A percentile compares a stretch with the other conserved stretches of the same genome.
phyloP scores from a whole-genome alignment of 2,888 invertebrate species.

The Zygogramma bicolorata region DNA sequence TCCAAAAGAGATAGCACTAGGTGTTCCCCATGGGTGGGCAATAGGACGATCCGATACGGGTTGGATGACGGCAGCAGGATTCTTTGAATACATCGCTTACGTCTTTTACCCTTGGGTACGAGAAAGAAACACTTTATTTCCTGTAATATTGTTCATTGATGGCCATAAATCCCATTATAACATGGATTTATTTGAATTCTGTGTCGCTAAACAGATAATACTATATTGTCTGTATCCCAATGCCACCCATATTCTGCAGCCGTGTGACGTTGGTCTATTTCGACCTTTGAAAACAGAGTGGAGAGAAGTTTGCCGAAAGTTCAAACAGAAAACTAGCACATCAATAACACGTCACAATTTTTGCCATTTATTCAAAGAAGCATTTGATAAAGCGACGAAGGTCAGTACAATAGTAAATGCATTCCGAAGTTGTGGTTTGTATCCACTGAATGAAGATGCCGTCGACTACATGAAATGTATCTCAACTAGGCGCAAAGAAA shows the following conservation, averaged over 20 bases:
- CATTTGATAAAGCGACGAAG: no score
- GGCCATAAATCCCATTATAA: slow-evolving; percentile 14
- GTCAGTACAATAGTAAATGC: no score
- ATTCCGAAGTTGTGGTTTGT: no score
- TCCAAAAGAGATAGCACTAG: slow-evolving; percentile 43
- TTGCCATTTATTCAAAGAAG: no score
- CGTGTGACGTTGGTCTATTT: no score
- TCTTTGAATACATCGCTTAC: not conserved
- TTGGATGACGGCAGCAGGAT: slow-evolving; percentile 46
- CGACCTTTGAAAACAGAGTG: no score
- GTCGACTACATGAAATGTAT: no score
- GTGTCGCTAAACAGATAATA: not conserved
- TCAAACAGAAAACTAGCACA: no score
- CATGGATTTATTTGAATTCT: slow-evolving; percentile 8
- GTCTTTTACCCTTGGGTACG: not conserved
- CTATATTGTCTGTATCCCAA: not conserved
- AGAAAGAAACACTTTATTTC: not conserved
- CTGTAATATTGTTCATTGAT: slow-evolving; percentile 14
- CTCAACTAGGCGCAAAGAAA: no score
- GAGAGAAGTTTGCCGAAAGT: no score
- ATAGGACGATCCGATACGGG: slow-evolving; percentile 48
- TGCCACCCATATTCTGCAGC: slow-evolving; percentile 14
- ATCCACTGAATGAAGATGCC: no score
- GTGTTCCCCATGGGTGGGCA: slow-evolving; percentile 46
- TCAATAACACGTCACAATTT: no score